Evolutionary conservation across 2,113 vertebrate species (phyloP).

Genomic region (Grammomys surdaster): DNA sequence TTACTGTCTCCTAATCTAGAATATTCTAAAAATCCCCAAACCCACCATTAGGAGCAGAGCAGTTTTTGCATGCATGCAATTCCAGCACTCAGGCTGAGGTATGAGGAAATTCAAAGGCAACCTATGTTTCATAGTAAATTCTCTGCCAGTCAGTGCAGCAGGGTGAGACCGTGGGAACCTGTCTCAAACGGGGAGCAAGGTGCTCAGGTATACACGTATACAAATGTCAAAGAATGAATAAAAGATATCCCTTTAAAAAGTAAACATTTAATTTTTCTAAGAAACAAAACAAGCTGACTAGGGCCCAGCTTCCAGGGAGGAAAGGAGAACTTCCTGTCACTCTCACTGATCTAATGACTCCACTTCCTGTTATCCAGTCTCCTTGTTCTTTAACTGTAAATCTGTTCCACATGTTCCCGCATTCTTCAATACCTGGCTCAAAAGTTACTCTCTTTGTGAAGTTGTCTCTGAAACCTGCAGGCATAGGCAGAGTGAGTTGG

Average conservation of each 20-base stretch:
- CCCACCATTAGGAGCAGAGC: too few species aligned
- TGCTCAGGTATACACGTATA: neutral
- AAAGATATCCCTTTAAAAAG: neutral
- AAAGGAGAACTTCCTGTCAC: slow-evolving; percentile 1
- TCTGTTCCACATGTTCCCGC: neutral
- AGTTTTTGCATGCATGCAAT: neutral
- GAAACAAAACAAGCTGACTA: neutral
- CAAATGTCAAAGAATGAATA: neutral
- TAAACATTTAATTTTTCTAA: neutral
- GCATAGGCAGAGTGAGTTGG: neutral
- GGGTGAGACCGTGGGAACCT: neutral
- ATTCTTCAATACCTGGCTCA: neutral
- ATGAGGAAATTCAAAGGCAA: neutral
- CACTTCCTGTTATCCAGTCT: neutral
- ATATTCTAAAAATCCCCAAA: neutral
- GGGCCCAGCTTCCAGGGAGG: neutral
- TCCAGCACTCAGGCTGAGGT: neutral
- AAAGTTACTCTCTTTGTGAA: slow-evolving; percentile 41
- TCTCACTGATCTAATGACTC: neutral
- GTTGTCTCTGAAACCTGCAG: neutral
- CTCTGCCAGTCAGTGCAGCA: neutral
- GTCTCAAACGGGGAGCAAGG: neutral
- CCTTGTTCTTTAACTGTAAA: slow-evolving; percentile 14
- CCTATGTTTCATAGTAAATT: neutral
- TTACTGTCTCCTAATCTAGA: neutral